Base-by-base conservation (phyloP, 2,888 invertebrate species). In the Agrotis clavis region DNA sequence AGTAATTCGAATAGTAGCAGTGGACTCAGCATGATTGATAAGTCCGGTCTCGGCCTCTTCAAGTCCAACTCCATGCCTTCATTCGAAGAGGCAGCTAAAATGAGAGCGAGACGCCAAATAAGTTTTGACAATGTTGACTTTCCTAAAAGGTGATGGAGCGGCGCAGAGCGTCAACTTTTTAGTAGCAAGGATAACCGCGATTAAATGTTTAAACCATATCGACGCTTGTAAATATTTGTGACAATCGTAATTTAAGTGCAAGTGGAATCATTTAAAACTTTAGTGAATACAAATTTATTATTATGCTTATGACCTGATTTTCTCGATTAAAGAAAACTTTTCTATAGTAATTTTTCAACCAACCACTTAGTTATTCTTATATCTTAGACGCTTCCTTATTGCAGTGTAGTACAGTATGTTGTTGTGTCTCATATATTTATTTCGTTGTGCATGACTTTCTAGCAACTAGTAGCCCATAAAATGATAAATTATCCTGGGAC, bases 91-190 rank as follows among this genome's bases (percentile, higher is more conserved):
- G 94, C 93, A 1, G 93, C 94, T 41, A 96, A 95, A 87, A 94
- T 96, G 89, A 95, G 97, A 84, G 97, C 97, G 2, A 92, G 97
- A 19, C 92, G 97, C 48, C 97, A 97, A 88, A 97, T 97, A 86
- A 96, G 96, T 86, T 97, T 97, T 87, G 97, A 97, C 89, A 97
- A 96, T 88, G 87, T 95, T 48, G 96, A 96, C 75, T 95, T 95
- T 74, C 94, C 95, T 62, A 95, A 94, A 80, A 94, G 96, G 88
- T 96, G 95, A 96, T 86, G 76, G 76, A 84, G 53, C 72, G 81
- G 45, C 63, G 50, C 21, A 14, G 48, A 67, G 47, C 60, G 71
- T 67, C 62, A 65, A 54, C 30, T 63, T 54, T 61, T 54, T 45
- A 66, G 61, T 53, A 59, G 67, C 67, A 51, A 19, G 14, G 57